These are phyloP conservation scores for Babyrousa celebensis DNA, from an alignment of 2,797 vertebrate species.

Conservation along the genomic window DNA sequence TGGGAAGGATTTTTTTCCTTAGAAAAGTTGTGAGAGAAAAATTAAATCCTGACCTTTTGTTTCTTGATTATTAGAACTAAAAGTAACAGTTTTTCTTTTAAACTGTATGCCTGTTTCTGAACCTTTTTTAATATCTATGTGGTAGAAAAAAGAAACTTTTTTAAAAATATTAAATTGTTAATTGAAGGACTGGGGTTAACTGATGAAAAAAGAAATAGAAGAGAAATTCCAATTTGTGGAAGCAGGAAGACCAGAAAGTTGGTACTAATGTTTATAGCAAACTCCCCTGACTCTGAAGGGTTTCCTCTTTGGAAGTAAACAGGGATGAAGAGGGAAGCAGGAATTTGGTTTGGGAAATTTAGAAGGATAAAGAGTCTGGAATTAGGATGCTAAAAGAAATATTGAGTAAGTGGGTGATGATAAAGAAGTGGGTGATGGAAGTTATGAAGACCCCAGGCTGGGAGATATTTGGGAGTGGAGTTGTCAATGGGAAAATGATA, in stretches of 20 bases:
- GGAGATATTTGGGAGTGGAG: background rate
- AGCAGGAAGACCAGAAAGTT: background rate
- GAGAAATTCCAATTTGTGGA: background rate
- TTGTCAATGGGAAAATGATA: background rate
- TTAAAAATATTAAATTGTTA: background rate
- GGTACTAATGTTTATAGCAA: background rate
- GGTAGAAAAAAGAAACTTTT: slow-evolving; percentile 11
- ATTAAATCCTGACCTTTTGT: background rate
- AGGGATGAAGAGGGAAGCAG: background rate
- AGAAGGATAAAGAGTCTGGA: background rate
- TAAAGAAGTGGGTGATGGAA: background rate
- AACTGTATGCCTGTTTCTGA: slow-evolving; percentile 25
- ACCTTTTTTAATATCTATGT: background rate
- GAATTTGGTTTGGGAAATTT: background rate
- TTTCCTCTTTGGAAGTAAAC: background rate
- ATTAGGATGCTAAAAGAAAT: slow-evolving; percentile 6
- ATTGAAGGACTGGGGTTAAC: background rate
- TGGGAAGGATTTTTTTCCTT: slow-evolving; percentile 43
- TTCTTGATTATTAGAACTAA: slow-evolving; percentile 33
- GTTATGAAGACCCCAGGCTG: background rate
- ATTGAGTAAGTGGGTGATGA: background rate
- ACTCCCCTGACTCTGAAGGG: background rate
- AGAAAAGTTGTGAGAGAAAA: slow-evolving; percentile 11
- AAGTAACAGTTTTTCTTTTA: slow-evolving; percentile 57
- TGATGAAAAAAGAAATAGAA: slow-evolving; percentile 33